Conservation (phyloP, 2,113 vertebrate species). For the Dromiciops gliroides region DNA sequence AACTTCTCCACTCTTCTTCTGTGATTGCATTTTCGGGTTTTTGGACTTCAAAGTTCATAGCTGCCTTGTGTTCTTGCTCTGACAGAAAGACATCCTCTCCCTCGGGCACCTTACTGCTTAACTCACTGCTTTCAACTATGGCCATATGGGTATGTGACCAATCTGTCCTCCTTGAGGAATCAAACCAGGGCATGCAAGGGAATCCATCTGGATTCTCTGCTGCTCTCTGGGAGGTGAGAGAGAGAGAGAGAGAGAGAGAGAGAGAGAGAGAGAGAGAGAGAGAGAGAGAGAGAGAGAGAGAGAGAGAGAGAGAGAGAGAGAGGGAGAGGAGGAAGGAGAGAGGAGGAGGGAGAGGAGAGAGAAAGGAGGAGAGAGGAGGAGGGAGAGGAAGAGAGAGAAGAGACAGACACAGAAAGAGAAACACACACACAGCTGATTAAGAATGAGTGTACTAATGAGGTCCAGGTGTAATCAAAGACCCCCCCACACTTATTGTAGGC, state of each 20-base stretch:
- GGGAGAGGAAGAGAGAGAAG: no score
- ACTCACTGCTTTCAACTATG: slow-evolving; percentile 50
- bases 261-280: neutral
- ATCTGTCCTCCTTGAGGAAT: slow-evolving; percentile 55
- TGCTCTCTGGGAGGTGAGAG: neutral
- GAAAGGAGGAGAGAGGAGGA: no score
- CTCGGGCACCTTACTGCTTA: slow-evolving; percentile 44
- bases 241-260: neutral
- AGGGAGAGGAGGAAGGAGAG: no score
- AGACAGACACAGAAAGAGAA: no score
- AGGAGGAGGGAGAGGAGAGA: no score
- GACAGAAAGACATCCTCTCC: slow-evolving; percentile 58
- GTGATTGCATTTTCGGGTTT: slow-evolving; percentile 15
- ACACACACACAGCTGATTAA: neutral
- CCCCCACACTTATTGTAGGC: neutral
- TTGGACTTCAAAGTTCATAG: slow-evolving; percentile 21
- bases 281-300: neutral
- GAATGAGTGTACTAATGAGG: neutral
- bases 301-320: neutral
- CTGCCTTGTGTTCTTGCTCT: slow-evolving; percentile 44
- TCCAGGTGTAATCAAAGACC: neutral
- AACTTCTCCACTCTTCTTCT: neutral
- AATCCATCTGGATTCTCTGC: slow-evolving; percentile 25
- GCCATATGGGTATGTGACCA: slow-evolving; percentile 57
- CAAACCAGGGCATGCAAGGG: neutral